These are phyloP conservation scores for Arvicanthis niloticus DNA, from an alignment of 2,113 vertebrate genomes.

Conservation along the genomic window DNA sequence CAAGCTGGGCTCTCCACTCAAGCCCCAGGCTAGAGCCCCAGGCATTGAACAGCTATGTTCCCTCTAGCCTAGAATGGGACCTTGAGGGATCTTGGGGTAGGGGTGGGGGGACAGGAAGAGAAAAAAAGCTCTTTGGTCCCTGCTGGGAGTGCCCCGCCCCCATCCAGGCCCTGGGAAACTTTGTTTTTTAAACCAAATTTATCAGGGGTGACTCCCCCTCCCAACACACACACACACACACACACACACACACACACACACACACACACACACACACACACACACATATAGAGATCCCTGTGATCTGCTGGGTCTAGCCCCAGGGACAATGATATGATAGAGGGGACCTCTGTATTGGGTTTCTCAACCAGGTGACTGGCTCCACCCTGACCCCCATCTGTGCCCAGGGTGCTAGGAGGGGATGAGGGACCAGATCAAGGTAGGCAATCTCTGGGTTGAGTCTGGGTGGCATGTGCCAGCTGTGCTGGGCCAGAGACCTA, in stretches of 20 bases:
- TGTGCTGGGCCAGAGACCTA: neutral
- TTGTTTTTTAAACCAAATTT: neutral
- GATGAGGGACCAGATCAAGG: fast-evolving
- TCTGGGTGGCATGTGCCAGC: neutral
- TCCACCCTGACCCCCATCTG: neutral
- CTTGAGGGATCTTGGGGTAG: neutral
- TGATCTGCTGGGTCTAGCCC: neutral
- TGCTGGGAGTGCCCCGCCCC: neutral
- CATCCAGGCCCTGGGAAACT: neutral
- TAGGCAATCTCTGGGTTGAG: neutral
- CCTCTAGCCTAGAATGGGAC: neutral
- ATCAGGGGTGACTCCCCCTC: neutral
- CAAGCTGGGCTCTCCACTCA: neutral
- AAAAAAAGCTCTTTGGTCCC: too few relatives aligned
- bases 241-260: neutral
- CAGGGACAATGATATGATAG: too few relatives aligned
- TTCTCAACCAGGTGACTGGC: neutral
- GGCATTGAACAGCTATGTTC: neutral
- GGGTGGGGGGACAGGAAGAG: fast-evolving
- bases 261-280: neutral
- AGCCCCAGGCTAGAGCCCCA: neutral
- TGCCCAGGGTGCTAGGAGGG: neutral
- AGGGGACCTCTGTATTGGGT: neutral
- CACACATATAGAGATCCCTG: too few relatives aligned
- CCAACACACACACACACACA: neutral